Base-by-base conservation (phyloP, 2,888 invertebrate species). In the Campoplex capitator region DNA sequence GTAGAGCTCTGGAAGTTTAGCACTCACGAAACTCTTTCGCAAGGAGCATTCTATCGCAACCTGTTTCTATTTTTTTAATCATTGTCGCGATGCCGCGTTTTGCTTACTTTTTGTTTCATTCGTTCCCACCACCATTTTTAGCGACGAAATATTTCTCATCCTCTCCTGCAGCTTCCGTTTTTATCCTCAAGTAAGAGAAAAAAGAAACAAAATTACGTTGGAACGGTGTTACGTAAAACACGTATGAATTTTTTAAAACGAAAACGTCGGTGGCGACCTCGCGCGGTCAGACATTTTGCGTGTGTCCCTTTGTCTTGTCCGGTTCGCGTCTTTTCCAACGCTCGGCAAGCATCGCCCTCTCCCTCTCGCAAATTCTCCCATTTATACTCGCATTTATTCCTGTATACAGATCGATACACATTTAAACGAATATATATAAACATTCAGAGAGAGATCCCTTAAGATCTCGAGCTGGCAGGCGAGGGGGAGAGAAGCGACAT, bases 301-400 rank as follows among this genome's bases (percentile, higher is more conserved):
- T 84, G 88, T 88, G 88, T 88, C 80, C 88, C 89, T 91, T 92
- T 91, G 92, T 91, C 89, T 92, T 90, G 91, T 91, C 90, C 87
- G 68, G 78, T 73, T 85, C 74, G 70, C 73, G 82, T 78, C 82
- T 79, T 70, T 45, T 28, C 35, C 67, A 71, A 54, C 88, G 86
- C 84, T 83, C 78, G 73, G 82, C 68, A 77, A 56, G 48, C 51
- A 58, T 77, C 62, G n/a, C 48, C 77, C 35, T 6, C 4, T 6
- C 38, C 38, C 38, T 23, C 71, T 67, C 68, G 62, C 51, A 35
- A 65, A 18, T 54, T 67, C 54, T 28, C 54, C n/a, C 74, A 18
- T 51, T 70, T 62, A 62, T 13, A 58, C 58, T 32, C 58, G 13
- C 58, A 28, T 28, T 58, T 58, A 58, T 62, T 45, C 16, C 62